These are phyloP conservation scores for Drosophila tripunctata DNA, from an alignment of 2,888 invertebrate species.

Conservation along the genomic window DNA sequence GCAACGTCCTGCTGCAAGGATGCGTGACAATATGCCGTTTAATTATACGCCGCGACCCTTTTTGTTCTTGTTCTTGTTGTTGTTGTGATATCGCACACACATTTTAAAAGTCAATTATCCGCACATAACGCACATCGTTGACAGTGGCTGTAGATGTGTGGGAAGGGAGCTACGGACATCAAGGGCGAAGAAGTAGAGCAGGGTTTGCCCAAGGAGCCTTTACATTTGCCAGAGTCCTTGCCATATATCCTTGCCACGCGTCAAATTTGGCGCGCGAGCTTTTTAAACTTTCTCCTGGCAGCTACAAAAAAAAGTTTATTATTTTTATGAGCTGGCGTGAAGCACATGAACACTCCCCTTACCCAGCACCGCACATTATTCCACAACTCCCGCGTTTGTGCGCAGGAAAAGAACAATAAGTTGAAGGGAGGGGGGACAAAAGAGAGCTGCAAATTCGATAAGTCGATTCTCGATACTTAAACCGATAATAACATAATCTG, in stretches of 20 bases:
- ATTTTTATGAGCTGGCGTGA: slow-evolving; percentile 59
- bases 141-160: slow-evolving; percentile 20
- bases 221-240: slow-evolving; percentile 26
- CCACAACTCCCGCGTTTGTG: too few relatives aligned
- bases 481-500: slow-evolving; percentile 79
- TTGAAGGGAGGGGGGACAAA: not conserved
- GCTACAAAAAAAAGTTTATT: slow-evolving; percentile 60
- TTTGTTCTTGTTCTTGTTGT: slow-evolving; percentile 46
- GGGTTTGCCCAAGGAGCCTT: slow-evolving; percentile 23
- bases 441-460: slow-evolving; percentile 27
- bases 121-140: slow-evolving; percentile 78
- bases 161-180: too few relatives aligned
- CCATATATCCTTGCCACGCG: slow-evolving; percentile 58
- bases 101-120: slow-evolving; percentile 80
- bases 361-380: not conserved
- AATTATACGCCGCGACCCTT: slow-evolving; percentile 76
- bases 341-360: slow-evolving; percentile 1
- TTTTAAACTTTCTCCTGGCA: slow-evolving; percentile 61
- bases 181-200: not conserved
- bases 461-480: slow-evolving; percentile 70
- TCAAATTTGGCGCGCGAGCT: slow-evolving; percentile 71
- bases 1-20: slow-evolving; percentile 48
- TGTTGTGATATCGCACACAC: slow-evolving; percentile 76
- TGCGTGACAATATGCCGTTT: slow-evolving; percentile 78
- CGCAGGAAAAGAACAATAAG: slow-evolving; percentile 6